Percentiles rank a stretch among this genome's conserved stretches.
These are phyloP conservation scores for Palythoa heliodiscus DNA, from an alignment of 92 coral and sea anemone genomes.

Conservation along the genomic window DNA sequence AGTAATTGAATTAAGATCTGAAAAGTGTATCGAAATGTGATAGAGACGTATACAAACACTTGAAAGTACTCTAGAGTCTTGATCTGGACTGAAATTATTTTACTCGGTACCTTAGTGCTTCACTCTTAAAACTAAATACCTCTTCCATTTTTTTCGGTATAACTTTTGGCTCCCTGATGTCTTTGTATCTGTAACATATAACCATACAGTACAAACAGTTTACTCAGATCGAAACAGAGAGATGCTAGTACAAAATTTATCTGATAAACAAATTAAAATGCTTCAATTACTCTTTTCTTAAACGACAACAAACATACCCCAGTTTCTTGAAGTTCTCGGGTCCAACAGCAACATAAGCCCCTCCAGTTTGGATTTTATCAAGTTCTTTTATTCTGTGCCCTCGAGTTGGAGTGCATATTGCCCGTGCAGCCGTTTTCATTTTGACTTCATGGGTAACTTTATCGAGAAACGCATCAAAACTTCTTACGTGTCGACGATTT, in stretches of 20 bases:
- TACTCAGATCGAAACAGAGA: background rate
- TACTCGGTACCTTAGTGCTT: no score
- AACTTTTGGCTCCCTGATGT: slow-evolving; percentile 37
- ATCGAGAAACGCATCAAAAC: slow-evolving; percentile 42
- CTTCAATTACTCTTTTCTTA: background rate
- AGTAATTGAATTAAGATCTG: no score
- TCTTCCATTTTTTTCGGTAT: slow-evolving; percentile 39
- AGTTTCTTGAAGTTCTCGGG: slow-evolving; percentile 37
- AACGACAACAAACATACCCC: slow-evolving; percentile 2
- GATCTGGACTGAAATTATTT: no score
- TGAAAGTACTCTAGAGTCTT: no score
- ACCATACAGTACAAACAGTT: background rate
- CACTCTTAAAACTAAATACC: background rate
- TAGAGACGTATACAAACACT: no score
- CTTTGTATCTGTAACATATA: slow-evolving; percentile 14
- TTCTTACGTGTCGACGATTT: slow-evolving; percentile 42
- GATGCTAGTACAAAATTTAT: background rate
- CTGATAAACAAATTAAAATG: background rate
- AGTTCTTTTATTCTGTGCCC: slow-evolving; percentile 45
- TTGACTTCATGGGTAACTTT: slow-evolving; percentile 38
- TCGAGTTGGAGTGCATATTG: slow-evolving; percentile 34
- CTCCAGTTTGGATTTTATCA: slow-evolving; percentile 39
- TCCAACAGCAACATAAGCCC: slow-evolving; percentile 39
- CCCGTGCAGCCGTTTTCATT: slow-evolving; percentile 34
- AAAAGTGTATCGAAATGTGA: no score